phyloP scores from a whole-genome alignment of 2,888 invertebrate species.

The Nymphalis urticae region DNA sequence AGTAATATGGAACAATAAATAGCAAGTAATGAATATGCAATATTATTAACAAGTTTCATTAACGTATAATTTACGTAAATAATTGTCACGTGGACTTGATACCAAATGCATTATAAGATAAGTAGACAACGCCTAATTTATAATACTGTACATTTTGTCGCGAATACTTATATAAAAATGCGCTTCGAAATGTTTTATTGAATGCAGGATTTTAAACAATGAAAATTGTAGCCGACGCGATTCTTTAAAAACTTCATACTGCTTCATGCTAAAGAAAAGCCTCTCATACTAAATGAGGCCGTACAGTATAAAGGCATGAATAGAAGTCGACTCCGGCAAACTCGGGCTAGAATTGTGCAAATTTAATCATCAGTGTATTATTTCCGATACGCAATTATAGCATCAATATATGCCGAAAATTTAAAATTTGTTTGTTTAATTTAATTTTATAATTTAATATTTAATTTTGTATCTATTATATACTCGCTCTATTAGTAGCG shows the following conservation, averaged over 20 bases:
- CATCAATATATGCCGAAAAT: slow-evolving; percentile 4
- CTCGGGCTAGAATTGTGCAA: slow-evolving; percentile 12
- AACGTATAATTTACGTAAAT: too few relatives aligned
- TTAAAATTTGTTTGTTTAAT: not conserved
- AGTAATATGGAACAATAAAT: too few relatives aligned
- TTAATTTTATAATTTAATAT: not conserved
- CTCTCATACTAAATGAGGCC: slow-evolving; percentile 20
- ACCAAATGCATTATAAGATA: too few relatives aligned
- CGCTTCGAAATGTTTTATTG: not conserved
- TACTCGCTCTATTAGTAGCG: too few relatives aligned
- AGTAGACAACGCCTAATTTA: too few relatives aligned
- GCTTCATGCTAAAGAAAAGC: slow-evolving; percentile 15
- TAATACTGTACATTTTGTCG: too few relatives aligned
- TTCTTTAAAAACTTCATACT: slow-evolving; percentile 10
- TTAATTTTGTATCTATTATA: not conserved
- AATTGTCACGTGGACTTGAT: too few relatives aligned
- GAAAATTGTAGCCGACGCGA: slow-evolving; percentile 11
- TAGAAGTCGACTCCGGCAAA: slow-evolving; percentile 12
- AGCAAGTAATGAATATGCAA: too few relatives aligned
- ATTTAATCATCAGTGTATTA: slow-evolving; percentile 5
- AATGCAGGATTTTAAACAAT: slow-evolving; percentile 13
- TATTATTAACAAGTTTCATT: too few relatives aligned
- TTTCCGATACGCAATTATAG: slow-evolving; percentile 11
- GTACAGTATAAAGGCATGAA: slow-evolving; percentile 18
- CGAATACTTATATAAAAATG: not conserved